Conservation (phyloP, 2,888 invertebrate species). For the Rhingia campestris region DNA sequence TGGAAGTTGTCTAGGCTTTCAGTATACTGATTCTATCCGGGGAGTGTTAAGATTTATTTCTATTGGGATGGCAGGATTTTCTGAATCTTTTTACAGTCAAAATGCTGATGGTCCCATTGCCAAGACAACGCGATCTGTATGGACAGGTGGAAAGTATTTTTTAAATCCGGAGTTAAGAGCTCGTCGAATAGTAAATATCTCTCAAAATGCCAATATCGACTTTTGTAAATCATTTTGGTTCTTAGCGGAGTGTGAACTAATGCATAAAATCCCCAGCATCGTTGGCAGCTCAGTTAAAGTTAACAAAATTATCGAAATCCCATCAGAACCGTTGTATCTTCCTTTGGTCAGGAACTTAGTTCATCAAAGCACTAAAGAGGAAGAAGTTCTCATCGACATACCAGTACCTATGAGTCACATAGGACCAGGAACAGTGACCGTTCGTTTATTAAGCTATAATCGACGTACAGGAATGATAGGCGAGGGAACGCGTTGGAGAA, state of each 20-base stretch:
- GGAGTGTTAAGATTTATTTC: conserved; percentile 92
- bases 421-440: conserved; percentile 89
- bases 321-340: conserved; percentile 89
- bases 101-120: conserved; percentile 84
- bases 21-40: conserved; percentile 94
- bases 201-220: conserved; percentile 94
- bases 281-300: conserved; percentile 92
- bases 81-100: conserved; percentile 93
- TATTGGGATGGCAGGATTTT: conserved; percentile 96
- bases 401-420: conserved; percentile 93
- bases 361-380: not conserved
- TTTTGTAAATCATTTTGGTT: conserved; percentile 96
- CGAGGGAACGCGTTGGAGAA: conserved; percentile 83
- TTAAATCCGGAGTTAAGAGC: conserved; percentile 95
- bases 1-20: conserved; percentile 96
- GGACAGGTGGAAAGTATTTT: conserved; percentile 90
- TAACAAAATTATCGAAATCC: conserved; percentile 92
- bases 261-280: conserved; percentile 91
- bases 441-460: conserved; percentile 92
- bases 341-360: conserved; percentile 77
- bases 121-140: conserved; percentile 87
- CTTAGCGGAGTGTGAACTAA: conserved; percentile 88
- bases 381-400: conserved; percentile 87
- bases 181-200: conserved; percentile 94
- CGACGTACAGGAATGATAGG: conserved; percentile 91